Base-by-base conservation (phyloP, 2,797 vertebrate genomes). In the Acrossocheilus wenchowensis region DNA sequence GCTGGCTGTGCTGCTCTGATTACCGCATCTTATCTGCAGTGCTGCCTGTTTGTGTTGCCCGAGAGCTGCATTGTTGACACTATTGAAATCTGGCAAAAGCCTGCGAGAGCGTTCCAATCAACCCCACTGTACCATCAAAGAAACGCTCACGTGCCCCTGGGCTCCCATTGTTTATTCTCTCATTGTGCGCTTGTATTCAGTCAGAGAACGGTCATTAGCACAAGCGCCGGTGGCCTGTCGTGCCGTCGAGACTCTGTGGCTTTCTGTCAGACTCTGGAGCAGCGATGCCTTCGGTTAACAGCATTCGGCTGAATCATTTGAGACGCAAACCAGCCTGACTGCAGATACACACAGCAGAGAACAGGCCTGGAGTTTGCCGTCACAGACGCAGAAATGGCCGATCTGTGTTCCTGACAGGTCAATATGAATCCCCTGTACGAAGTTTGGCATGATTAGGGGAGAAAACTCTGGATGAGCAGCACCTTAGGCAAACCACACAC, bases 21-120 rank as follows among this genome's bases (percentile, higher is more conserved):
- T 93, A 93, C 88, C 90, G 68, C 45, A 84, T 92, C 90, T 94
- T 94, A 93, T 93, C 91, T 91, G 89, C 87, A 86, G 87, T 87
- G 89, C 39, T 75, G 78, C n/a, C 66, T 87, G 36, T 78, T 85
- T 87, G 82, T 88, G 86, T 84, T 89, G 73, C 79, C 83, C 68
- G 17, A 78, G 71, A 86, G 73, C 83, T 43, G 60, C 81, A 68
- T 71, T 87, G 85, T 91, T 92, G 90, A 92, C 89, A 89, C 90
- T 81, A 90, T 90, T 91, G 87, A 88, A 91, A 91, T 39, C 34
- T 75, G 85, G 86, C 87, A 80, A 91, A 86, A 90, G 86, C 57
- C 36, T 39, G 57, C 26, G 72, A 74, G 64, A 66, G 45, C n/a
- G 78, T 69, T 86, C 66, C 43, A 66, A 82, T 78, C 39, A 45